These are phyloP conservation scores for Mormoops blainvillei DNA, from an alignment of 2,113 vertebrate species.

Conservation along the genomic window DNA sequence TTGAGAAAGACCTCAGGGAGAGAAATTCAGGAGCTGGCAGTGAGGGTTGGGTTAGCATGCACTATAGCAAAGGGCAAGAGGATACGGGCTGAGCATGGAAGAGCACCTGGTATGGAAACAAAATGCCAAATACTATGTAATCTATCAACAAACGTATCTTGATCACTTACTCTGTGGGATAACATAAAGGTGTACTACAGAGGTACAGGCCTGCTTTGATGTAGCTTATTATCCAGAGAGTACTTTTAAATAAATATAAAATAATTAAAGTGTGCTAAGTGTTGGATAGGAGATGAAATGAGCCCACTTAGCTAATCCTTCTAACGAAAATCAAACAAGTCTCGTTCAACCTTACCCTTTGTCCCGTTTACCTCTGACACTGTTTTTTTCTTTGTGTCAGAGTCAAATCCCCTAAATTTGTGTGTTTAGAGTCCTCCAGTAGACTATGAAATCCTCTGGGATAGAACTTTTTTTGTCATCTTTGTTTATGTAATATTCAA, in stretches of 20 bases:
- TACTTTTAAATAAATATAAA: background rate
- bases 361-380: background rate
- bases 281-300: background rate
- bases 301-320: background rate
- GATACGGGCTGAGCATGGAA: background rate
- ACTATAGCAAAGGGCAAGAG: background rate
- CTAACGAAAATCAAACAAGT: background rate
- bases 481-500: background rate
- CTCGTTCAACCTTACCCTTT: background rate
- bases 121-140: background rate
- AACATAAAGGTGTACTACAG: background rate
- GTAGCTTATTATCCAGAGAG: background rate
- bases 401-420: background rate
- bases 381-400: background rate
- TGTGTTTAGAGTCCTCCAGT: background rate
- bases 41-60: background rate
- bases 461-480: background rate
- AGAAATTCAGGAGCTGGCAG: background rate
- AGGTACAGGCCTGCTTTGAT: background rate
- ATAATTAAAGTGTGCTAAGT: background rate
- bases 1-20: background rate
- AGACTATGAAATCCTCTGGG: background rate
- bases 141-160: background rate
- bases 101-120: background rate
- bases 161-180: background rate